Evolutionary conservation across 2,797 vertebrate species (phyloP), one percentile per base, ranked within the genome.

Genomic region (Lagodon rhomboides): DNA sequence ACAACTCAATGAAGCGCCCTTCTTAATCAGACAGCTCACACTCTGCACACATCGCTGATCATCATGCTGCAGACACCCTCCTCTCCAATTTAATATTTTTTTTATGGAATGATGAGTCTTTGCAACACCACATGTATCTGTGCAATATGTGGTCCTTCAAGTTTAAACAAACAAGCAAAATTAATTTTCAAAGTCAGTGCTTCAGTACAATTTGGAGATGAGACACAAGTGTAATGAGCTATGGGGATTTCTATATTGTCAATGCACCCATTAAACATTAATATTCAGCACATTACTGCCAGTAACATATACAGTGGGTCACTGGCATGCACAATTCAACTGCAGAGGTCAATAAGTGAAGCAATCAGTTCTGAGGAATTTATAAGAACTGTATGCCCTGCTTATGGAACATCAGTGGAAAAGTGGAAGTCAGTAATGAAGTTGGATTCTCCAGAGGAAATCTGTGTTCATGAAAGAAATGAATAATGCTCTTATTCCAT

Each of bases 381-480:
- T 58, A 50, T 83, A 63, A 44, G 80, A 80, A 83, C 75, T 0
- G 80, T 38, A 79, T 82, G 60, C 68, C 34, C 67, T 66, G 68
- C 46, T 85, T 61, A 71, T 50, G 55, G 56, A 60, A 38, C 22
- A 51, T 25, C 43, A 56, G 23, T 22, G 43, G 62, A 82, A 65
- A 34, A 30, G 47, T 62, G 56, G 56, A 82, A 70, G 75, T 79
- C 58, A 5, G 25, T 70, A 84, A 87, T 86, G 68, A 83, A 79
- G 69, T 75, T 46, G 15, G 75, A 79, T 69, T 71, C 87, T 80
- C 80, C 27, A 8, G 75, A 87, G 87, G 27, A 75, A 85, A 79
- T 64, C 68, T 50, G 38, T 63, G 46, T 50, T 78, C 41, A 30
- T 69, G 34, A 77, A 70, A 43, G 54, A 75, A 83, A 87, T 82